Percentiles rank a stretch among this genome's conserved stretches.
Evolutionary conservation across 2,888 invertebrate genomes (phyloP).

Genomic region (Drosophila histrio): DNA sequence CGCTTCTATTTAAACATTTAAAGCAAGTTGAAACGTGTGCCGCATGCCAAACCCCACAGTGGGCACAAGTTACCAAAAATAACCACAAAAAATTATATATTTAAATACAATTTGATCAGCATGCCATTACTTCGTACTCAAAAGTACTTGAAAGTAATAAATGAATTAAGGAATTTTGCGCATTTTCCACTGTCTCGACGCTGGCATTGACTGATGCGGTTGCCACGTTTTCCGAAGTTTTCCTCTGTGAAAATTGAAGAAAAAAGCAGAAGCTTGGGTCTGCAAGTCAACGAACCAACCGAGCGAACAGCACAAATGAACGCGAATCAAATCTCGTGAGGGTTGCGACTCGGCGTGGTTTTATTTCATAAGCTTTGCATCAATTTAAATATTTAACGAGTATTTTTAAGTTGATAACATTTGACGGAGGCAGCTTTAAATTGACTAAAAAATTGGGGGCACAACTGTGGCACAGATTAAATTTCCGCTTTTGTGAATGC

Average conservation of each 20-base stretch:
- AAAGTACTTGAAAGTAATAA: not conserved
- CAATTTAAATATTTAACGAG: constrained; percentile 78
- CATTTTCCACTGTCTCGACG: constrained; percentile 19
- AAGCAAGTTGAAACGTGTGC: constrained; percentile 68
- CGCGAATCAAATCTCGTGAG: constrained; percentile 46
- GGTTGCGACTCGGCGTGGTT: constrained; percentile 47
- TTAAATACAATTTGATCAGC: constrained; percentile 17
- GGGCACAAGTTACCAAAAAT: not conserved
- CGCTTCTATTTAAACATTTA: constrained; percentile 73
- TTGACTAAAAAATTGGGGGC: constrained; percentile 51
- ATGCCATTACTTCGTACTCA: not conserved
- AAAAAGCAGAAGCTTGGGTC: not conserved
- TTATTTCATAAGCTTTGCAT: constrained; percentile 72
- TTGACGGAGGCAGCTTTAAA: constrained; percentile 67
- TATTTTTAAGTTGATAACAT: constrained; percentile 56
- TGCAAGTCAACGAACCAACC: constrained; percentile 31
- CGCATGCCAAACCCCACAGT: constrained; percentile 42
- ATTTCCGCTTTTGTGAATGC: constrained; percentile 73
- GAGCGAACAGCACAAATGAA: constrained; percentile 45
- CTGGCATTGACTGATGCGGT: constrained; percentile 44
- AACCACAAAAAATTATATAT: constrained; percentile 7
- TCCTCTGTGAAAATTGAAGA: not conserved
- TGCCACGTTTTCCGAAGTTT: constrained; percentile 14
- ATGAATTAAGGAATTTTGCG: not conserved
- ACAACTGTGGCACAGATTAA: constrained; percentile 62